Conservation (phyloP, 2,888 invertebrate species). For the Drosophila meridionalis region DNA sequence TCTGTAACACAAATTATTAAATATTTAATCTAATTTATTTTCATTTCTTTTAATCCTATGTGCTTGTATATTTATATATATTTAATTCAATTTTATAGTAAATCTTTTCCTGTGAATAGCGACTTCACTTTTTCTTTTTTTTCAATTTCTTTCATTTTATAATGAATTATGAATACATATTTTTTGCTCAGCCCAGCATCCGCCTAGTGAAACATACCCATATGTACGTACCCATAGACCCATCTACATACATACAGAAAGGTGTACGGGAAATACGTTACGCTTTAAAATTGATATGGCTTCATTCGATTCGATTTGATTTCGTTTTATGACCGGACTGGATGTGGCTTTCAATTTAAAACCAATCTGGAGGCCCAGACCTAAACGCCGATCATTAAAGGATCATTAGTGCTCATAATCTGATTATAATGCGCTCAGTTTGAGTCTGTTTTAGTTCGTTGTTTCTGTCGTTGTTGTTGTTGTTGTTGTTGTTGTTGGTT, state of each 20-base stretch:
- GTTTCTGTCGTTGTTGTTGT: conserved; percentile 3
- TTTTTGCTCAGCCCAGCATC: not conserved
- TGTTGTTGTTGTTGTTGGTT: not conserved
- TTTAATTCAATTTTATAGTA: too few relatives aligned
- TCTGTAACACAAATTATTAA: too few relatives aligned
- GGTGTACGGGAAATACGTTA: conserved; percentile 33
- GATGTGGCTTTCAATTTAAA: conserved; percentile 69
- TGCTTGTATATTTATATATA: too few relatives aligned
- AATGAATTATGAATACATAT: not conserved
- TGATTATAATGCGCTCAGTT: conserved; percentile 84
- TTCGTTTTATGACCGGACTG: conserved; percentile 44
- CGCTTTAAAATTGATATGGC: conserved; percentile 45
- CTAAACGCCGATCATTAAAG: conserved; percentile 85
- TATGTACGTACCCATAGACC: too few relatives aligned
- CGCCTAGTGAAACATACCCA: not conserved
- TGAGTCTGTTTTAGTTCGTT: conserved; percentile 58
- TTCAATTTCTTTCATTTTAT: too few relatives aligned
- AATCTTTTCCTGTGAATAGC: too few relatives aligned
- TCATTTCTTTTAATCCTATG: too few relatives aligned
- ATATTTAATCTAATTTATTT: too few relatives aligned
- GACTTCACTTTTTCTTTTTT: too few relatives aligned
- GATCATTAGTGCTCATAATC: conserved; percentile 85
- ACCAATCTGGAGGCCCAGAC: conserved; percentile 63
- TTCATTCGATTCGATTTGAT: conserved; percentile 51
- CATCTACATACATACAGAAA: not conserved